These are phyloP conservation scores for Frankliniella fusca DNA, from an alignment of 2,888 invertebrate genomes.

Conservation along the genomic window DNA sequence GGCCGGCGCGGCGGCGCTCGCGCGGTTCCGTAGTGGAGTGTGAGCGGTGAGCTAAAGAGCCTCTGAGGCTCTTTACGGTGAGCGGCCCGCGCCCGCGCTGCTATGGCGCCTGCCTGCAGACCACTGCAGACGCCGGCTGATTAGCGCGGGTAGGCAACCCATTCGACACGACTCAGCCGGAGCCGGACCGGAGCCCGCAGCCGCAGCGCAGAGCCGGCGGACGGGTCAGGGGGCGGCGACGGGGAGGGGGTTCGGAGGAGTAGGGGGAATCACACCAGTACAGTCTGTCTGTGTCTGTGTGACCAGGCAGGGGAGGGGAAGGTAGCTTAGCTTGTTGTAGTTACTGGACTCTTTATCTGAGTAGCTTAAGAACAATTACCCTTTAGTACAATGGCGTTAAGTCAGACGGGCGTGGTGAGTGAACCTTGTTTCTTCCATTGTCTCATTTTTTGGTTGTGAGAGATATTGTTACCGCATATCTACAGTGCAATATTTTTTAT, in stretches of 20 bases:
- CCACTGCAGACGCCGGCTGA: background rate
- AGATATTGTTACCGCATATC: slow-evolving; percentile 7
- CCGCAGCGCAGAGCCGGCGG: background rate
- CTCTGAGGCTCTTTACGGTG: too few species aligned
- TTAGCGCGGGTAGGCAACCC: background rate
- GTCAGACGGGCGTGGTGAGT: slow-evolving; percentile 38
- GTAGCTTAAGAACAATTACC: background rate
- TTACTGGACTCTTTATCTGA: background rate
- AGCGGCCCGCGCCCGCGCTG: too few species aligned
- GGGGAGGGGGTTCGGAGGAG: slow-evolving; percentile 15
- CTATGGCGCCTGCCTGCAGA: background rate
- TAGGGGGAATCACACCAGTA: background rate
- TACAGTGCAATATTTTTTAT: slow-evolving; percentile 23
- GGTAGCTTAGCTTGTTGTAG: slow-evolving; percentile 26
- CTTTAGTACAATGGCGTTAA: slow-evolving; percentile 35
- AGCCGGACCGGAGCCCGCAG: background rate
- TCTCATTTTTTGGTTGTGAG: background rate
- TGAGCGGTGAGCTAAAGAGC: too few species aligned
- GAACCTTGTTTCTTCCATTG: background rate
- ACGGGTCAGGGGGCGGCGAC: background rate
- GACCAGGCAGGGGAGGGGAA: slow-evolving; percentile 6
- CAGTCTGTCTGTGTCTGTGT: too few species aligned
- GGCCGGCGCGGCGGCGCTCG: too few species aligned
- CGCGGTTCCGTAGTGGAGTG: too few species aligned
- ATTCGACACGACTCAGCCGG: background rate